Base-by-base conservation (phyloP, 2,113 vertebrate species). In the Emydocephalus ijimae region DNA sequence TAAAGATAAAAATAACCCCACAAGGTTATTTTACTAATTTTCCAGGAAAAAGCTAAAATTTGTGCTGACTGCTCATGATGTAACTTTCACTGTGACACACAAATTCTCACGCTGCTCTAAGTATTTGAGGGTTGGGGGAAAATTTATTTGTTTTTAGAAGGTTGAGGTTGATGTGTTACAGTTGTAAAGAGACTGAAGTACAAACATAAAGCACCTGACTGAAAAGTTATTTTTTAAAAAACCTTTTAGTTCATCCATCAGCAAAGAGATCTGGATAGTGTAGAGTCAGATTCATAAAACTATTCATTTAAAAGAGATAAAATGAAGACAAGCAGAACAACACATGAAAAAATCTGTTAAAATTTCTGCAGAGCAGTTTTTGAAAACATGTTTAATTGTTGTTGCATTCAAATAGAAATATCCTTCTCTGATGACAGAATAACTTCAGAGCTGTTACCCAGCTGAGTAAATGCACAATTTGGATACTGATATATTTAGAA, bases 11-110 rank as follows among this genome's bases (percentile, higher is more conserved):
- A 92, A 95, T 91, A 85, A 93, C 93, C 91, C 52, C 81, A 88
- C 89, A 61, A 93, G 92, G 56, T 0, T 0, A 94, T 96, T 96
- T 95, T 95, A 39, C 87, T 94, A 87, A 93, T 90, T 96, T 93
- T 96, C 81, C 57, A 94, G 93, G 43, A 92, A 93, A 94, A 94
- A 95, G 95, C 94, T 95, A 94, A 91, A 90, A 94, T 92, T 96
- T 94, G 91, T 95, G 91, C 88, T 95, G 92, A 95, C 95, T 94
- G 92, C 90, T 93, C 81, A 89, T 97, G 96, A 94, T 15, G 23
- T 95, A 96, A 96, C 48, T 5, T 2, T 64, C 92, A 93, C 95
- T 95, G 26, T 97, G 7, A 48, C 8, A n/a, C 24, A 64, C 24
- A 48, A 48, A 45, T n/a, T 29, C 26, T 5, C 8, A 93, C 91